Conservation (phyloP, 1,140 invertebrate species). For the Hyles euphorbiae region DNA sequence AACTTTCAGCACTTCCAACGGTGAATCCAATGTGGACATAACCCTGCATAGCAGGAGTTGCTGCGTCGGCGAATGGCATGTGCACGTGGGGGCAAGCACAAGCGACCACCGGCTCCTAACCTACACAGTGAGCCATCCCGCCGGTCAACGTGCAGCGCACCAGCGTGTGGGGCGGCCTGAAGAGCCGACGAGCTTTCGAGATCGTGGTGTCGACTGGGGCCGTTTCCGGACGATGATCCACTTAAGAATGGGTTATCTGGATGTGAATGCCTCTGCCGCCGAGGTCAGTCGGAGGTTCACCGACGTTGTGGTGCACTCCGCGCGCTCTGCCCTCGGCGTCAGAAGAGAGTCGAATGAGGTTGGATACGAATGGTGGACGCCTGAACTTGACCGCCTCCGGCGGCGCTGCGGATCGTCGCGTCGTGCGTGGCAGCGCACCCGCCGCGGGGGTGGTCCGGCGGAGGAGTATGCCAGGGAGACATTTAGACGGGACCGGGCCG, state of each 20-base stretch:
- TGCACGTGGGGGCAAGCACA: conserved; percentile 16
- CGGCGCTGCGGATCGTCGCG: background rate
- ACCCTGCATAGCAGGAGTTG: conserved; percentile 20
- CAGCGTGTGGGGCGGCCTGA: background rate
- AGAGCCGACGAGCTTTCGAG: conserved; percentile 8
- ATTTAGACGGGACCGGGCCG: conserved; percentile 4
- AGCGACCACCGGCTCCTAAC: conserved; percentile 33
- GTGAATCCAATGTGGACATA: conserved; percentile 28
- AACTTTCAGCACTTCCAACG: conserved; percentile 23
- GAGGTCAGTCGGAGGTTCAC: conserved; percentile 11
- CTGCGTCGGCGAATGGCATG: conserved; percentile 13
- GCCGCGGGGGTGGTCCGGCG: conserved; percentile 4
- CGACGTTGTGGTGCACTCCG: conserved; percentile 9
- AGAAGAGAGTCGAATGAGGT: background rate
- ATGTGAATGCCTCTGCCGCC: background rate
- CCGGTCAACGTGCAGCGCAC: no score
- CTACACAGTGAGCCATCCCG: background rate
- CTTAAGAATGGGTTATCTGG: conserved; percentile 11
- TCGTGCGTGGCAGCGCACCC: conserved; percentile 20
- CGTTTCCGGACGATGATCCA: conserved; percentile 13
- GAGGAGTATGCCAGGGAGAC: conserved; percentile 10
- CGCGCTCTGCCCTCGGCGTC: conserved; percentile 8
- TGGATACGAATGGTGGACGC: conserved; percentile 31
- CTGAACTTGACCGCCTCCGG: conserved; percentile 18
- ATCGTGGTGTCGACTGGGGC: conserved; percentile 15